These are phyloP conservation scores for Melanotaenia boesemani DNA, from an alignment of 2,797 vertebrate species.

Conservation along the genomic window DNA sequence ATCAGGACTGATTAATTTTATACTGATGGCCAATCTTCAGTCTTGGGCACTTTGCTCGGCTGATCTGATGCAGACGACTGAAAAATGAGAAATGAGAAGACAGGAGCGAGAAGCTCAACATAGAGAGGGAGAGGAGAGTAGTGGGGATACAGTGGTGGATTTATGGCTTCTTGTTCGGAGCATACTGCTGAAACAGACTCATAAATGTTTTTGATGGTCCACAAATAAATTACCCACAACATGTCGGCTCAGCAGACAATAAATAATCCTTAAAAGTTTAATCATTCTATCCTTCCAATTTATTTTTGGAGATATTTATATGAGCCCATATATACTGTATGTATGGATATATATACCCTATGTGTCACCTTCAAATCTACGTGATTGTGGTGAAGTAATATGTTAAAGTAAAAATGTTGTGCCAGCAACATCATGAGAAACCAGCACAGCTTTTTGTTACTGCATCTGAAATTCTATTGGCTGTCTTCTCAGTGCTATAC, in stretches of 20 bases:
- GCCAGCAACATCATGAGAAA: slow-evolving; percentile 29
- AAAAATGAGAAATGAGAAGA: slow-evolving; percentile 47
- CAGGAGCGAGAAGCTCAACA: slow-evolving; percentile 28
- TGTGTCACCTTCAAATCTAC: slow-evolving; percentile 42
- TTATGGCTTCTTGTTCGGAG: slow-evolving; percentile 69
- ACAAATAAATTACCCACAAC: slow-evolving; percentile 75
- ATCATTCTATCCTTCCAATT: slow-evolving; percentile 66
- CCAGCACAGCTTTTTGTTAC: slow-evolving; percentile 9
- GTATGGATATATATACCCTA: slow-evolving; percentile 22
- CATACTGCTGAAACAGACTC: slow-evolving; percentile 78
- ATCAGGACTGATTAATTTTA: slow-evolving; percentile 62
- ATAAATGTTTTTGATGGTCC: slow-evolving; percentile 80
- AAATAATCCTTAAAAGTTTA: slow-evolving; percentile 76
- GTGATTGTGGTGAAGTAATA: slow-evolving; percentile 22
- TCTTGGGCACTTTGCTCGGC: slow-evolving; percentile 24
- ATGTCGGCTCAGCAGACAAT: slow-evolving; percentile 75
- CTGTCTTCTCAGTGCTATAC: slow-evolving; percentile 28
- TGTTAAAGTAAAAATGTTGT: slow-evolving; percentile 30
- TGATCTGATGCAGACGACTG: slow-evolving; percentile 38
- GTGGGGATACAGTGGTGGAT: slow-evolving; percentile 62
- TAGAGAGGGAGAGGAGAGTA: slow-evolving; percentile 12
- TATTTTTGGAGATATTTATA: slow-evolving; percentile 71
- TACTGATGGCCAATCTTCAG: slow-evolving; percentile 63
- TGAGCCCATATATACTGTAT: slow-evolving; percentile 35
- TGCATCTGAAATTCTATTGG: slow-evolving; percentile 21